Evolutionary conservation across 2,797 vertebrate species (phyloP), one percentile per base, ranked within the genome.

Genomic region (Oryzias dopingdopingensis): DNA sequence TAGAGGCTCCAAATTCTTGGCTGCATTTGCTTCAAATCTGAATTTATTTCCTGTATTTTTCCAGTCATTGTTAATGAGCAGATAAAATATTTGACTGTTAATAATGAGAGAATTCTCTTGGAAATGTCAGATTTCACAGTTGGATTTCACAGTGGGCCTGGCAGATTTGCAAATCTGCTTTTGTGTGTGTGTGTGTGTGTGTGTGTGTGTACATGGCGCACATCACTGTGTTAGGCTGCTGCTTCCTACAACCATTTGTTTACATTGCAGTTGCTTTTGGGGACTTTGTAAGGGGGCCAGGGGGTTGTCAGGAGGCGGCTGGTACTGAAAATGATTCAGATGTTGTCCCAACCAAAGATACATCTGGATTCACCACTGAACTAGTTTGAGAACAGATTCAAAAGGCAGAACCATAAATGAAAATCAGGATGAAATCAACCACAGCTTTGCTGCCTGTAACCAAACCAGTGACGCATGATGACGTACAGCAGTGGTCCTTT

Each of bases 171-270:
- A 72, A 52, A 70, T 29, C 69, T 63, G 47, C 64, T 43, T 37
- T 43, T 67, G 49, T 79, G 52, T 78, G 59, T 67, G 46, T 62
- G 41, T 37, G 45, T 67, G 49, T 79, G 52, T 78, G 46, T 62
- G 41, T 37, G 45, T 67, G 46, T 62, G 41, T 37, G 45, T 52
- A 88, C 83, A 87, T 56, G 14, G 37, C 65, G 58, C 37, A 61
- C 71, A 54, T 52, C 13, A 47, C 32, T 17, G 68, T 78, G 78
- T 53, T 51, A 57, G 60, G 13, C 53, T 23, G 68, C 45, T 65
- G 66, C 59, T 67, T 76, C 74, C 68, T 32, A 42, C 56, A 56
- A 15, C 83, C 67, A 67, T 82, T 73, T 77, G 59, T 80, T 86
- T 74, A 80, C 67, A 52, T 67, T 29, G 44, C 58, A 48, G 57